Evolutionary conservation across 2,113 vertebrate species (phyloP), one percentile per base, ranked within the genome.

Genomic region (Larimichthys crocea): DNA sequence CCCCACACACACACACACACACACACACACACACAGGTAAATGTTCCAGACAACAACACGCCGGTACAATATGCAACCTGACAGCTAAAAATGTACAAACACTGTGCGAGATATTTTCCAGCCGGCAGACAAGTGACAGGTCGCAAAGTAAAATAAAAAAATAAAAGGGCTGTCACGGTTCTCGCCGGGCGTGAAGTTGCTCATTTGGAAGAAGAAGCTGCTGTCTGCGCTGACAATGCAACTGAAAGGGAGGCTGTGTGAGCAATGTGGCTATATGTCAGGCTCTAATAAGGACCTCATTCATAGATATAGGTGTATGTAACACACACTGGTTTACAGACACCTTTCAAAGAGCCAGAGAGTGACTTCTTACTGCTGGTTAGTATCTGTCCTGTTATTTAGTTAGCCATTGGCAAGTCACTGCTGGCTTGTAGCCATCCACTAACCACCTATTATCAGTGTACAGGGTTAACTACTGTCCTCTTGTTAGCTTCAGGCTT

Each of bases 401-500:
- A 62, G 20, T 12, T 26, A 49, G 50, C 42, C 44, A 44, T 42
- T 74, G 63, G 42, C 17, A 20, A 70, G 29, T 15, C 70, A 53
- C 63, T 55, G 70, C 56, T 79, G 61, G 16, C 74, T 67, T 10
- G 9, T 11, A 19, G 12, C 29, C 69, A 73, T 24, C 52, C 57
- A 60, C 55, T 42, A 20, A 68, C 31, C 65, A 68, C 15, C 69
- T 40, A 40, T 40, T 40, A 68, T 11, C 44, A 46, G 19, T 29
- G 44, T 1, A 40, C 8, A 42, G 24, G 16, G 56, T 74, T 62
- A 20, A 63, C 40, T 48, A 22, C 14, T 69, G 53, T n/a, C 56
- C 53, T 48, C 44, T 69, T 69, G 74, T 60, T 84, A 86, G 83
- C 80, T 76, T 5, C 5, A 26, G 48, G 66, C 72, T 42, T n/a